Conservation (phyloP, 2,797 vertebrate species). For the Odontamblyopus rebecca region DNA sequence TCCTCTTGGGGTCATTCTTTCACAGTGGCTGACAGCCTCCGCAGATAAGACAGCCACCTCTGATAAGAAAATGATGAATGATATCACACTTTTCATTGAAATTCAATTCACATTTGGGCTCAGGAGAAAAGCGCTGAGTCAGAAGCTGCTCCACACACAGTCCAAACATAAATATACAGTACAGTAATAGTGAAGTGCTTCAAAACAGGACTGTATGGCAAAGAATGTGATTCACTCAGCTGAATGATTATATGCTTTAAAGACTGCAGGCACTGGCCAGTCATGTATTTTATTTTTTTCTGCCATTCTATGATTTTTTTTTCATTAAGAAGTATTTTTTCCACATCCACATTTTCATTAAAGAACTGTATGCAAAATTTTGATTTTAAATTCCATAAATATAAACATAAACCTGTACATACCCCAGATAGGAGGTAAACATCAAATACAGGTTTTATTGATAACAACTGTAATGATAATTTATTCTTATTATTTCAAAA, state of each 20-base stretch:
- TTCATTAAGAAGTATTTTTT: no score
- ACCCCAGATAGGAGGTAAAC: no score
- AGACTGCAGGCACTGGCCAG: not conserved
- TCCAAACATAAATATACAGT: slow-evolving; percentile 37
- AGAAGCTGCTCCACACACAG: slow-evolving; percentile 25
- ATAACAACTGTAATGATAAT: no score
- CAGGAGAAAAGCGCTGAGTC: slow-evolving; percentile 45
- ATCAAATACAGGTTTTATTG: no score
- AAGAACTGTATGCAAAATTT: no score
- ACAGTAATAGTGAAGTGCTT: not conserved
- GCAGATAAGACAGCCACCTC: slow-evolving; percentile 64
- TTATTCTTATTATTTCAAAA: no score
- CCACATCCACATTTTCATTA: no score
- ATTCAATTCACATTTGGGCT: slow-evolving; percentile 44
- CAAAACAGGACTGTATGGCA: not conserved
- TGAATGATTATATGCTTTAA: not conserved
- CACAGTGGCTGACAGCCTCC: slow-evolving; percentile 51
- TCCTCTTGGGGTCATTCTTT: slow-evolving; percentile 59
- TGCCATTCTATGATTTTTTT: no score
- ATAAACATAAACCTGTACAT: no score
- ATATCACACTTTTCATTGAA: slow-evolving; percentile 47
- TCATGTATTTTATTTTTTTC: not conserved
- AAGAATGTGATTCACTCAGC: not conserved
- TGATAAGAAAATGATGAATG: slow-evolving; percentile 73
- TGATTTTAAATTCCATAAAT: no score